These are phyloP conservation scores for Machaerirhynchus nigripectus DNA, from an alignment of 2,113 vertebrate genomes.

Conservation along the genomic window DNA sequence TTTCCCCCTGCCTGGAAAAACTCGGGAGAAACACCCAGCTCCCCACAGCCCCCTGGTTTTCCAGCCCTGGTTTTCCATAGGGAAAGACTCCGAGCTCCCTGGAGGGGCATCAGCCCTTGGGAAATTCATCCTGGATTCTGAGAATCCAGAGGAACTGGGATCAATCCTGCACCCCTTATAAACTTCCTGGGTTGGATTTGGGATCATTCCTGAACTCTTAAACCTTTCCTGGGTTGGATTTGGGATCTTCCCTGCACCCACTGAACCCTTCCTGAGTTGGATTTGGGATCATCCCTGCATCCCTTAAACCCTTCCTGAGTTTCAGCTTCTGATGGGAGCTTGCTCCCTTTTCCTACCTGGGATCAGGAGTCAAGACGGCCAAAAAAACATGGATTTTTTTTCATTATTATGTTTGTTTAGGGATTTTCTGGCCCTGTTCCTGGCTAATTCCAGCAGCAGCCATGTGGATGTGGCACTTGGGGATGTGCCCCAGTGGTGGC, in stretches of 20 bases:
- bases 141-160: neutral
- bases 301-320: neutral
- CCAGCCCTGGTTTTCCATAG: neutral
- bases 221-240: neutral
- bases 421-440: neutral
- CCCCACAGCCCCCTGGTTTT: neutral
- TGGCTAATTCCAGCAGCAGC: neutral
- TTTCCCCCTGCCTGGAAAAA: neutral
- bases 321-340: neutral
- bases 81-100: accelerated
- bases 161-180: neutral
- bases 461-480: neutral
- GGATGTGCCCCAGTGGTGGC: neutral
- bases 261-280: neutral
- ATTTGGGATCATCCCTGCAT: neutral
- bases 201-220: neutral
- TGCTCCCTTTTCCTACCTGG: neutral
- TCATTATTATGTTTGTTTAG: accelerated
- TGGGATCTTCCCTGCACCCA: neutral
- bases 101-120: neutral
- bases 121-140: neutral
- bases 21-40: accelerated
- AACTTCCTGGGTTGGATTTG: neutral
- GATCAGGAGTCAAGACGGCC: neutral
- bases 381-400: neutral